These are phyloP conservation scores for Leptopilina boulardi DNA, from an alignment of 1,140 invertebrate genomes.

Conservation along the genomic window DNA sequence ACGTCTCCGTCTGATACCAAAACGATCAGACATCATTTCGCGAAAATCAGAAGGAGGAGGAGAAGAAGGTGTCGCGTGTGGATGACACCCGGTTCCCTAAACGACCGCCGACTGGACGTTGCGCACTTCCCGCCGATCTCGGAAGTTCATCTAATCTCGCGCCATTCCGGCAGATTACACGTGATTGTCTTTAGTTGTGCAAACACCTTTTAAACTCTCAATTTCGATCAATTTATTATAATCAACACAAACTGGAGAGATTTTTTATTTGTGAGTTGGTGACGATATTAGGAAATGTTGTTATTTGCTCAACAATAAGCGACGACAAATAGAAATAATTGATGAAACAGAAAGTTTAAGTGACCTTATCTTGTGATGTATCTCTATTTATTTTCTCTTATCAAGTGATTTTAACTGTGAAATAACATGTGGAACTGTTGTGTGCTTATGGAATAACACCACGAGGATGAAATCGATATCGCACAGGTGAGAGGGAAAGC, in stretches of 20 bases:
- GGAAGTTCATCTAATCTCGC: background rate
- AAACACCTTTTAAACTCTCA: background rate
- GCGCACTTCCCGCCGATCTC: slow-evolving; percentile 3
- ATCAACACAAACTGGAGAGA: no score
- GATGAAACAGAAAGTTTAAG: no score
- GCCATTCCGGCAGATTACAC: background rate
- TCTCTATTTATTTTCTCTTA: background rate
- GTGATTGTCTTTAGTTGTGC: background rate
- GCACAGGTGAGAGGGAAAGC: slow-evolving; percentile 31
- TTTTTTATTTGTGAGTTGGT: no score
- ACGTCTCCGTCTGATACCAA: slow-evolving; percentile 36
- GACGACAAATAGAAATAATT: no score
- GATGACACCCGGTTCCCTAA: slow-evolving; percentile 43
- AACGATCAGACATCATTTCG: slow-evolving; percentile 29
- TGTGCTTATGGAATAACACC: slow-evolving; percentile 35
- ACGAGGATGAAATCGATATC: slow-evolving; percentile 33
- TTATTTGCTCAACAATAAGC: no score
- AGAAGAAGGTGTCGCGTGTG: slow-evolving; percentile 38
- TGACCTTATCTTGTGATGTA: no score
- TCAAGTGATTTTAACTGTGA: background rate
- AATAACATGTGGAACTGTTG: background rate
- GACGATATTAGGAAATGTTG: no score
- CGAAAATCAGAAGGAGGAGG: slow-evolving; percentile 32
- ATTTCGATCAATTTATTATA: no score
- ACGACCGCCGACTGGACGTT: slow-evolving; percentile 15